These are phyloP conservation scores for Ictalurus punctatus DNA, from an alignment of 2,113 vertebrate genomes.

Conservation along the genomic window DNA sequence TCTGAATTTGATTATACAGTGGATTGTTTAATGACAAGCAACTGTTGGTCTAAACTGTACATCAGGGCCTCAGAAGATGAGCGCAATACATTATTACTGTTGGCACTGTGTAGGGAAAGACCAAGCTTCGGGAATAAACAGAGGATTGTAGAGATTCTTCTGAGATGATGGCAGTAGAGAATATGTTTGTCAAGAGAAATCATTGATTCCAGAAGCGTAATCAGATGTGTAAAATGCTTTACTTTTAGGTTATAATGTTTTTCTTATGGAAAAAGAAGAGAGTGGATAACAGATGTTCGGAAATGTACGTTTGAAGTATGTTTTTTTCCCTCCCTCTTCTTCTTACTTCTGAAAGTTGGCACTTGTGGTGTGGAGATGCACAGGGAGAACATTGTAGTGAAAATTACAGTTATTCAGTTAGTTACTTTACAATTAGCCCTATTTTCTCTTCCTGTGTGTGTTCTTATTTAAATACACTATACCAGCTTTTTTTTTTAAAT, in stretches of 20 bases:
- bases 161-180: background rate
- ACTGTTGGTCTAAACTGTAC: constrained; percentile 60
- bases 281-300: background rate
- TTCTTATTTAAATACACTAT: background rate
- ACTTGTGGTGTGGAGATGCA: background rate
- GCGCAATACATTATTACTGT: constrained; percentile 46
- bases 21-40: constrained; percentile 55
- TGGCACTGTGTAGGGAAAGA: background rate
- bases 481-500: background rate
- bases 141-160: background rate
- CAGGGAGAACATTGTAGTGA: background rate
- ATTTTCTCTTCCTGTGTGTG: background rate
- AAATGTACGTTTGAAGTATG: background rate
- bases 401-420: background rate
- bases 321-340: background rate
- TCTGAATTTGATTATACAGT: constrained; percentile 15
- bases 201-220: constrained; percentile 30
- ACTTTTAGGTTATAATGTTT: constrained; percentile 5
- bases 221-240: constrained; percentile 13
- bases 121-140: constrained; percentile 22
- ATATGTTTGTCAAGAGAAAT: background rate
- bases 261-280: background rate
- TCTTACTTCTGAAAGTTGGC: background rate
- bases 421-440: background rate
- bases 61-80: constrained; percentile 57